Percentiles rank a stretch among this genome's conserved stretches.
phyloP scores from a whole-genome alignment of 2,113 vertebrate species.

The Hydrochoerus hydrochaeris region DNA sequence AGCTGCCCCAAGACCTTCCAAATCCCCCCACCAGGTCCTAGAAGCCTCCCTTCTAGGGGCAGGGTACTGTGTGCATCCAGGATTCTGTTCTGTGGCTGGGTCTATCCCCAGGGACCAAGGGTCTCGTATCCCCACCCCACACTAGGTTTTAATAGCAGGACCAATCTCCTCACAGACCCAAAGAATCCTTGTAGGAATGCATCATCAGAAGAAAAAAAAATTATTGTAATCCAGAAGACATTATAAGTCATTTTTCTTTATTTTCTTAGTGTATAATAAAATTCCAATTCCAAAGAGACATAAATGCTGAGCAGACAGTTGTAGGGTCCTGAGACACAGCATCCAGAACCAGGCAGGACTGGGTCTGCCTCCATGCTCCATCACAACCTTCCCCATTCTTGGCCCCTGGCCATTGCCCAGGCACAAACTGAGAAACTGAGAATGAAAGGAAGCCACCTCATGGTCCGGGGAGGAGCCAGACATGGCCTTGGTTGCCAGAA shows the following conservation, averaged over 20 bases:
- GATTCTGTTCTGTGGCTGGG: neutral
- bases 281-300: slow-evolving; percentile 68
- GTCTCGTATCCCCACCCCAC: neutral
- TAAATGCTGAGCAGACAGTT: slow-evolving; percentile 64
- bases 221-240: neutral
- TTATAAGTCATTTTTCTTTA: slow-evolving; percentile 75
- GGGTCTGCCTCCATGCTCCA: neutral
- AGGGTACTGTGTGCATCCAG: neutral
- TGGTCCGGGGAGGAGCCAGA: neutral
- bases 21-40: neutral
- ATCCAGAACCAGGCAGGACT: neutral
- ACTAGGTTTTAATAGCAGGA: too few relatives aligned
- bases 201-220: neutral
- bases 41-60: neutral
- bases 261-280: slow-evolving; percentile 66
- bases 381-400: neutral
- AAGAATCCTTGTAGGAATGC: neutral
- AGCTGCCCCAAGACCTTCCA: neutral
- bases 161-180: neutral
- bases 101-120: too few relatives aligned
- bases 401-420: neutral
- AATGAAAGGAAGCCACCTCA: neutral
- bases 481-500: neutral
- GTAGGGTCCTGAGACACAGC: neutral
- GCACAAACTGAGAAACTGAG: slow-evolving; percentile 24